Conservation (phyloP, 1,140 invertebrate genomes). For the Melipona quadrifasciata region DNA sequence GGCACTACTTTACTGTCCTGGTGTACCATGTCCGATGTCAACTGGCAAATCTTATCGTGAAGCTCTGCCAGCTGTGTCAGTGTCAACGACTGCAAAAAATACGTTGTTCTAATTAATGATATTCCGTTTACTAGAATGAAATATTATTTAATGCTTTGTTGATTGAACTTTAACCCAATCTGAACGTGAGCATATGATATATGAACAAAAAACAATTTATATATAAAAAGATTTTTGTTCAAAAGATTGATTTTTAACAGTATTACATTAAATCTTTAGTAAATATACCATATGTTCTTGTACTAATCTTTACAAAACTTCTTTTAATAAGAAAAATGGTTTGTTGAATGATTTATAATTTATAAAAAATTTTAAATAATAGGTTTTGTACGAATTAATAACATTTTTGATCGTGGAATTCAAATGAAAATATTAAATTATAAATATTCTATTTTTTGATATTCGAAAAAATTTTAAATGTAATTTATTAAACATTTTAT, state of each 20-base stretch:
- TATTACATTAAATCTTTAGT: too few relatives aligned
- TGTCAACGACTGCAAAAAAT: conserved; percentile 66
- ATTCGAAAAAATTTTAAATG: neutral
- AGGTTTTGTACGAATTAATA: neutral
- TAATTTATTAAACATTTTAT: neutral
- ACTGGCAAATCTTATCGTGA: conserved; percentile 72
- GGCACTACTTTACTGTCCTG: conserved; percentile 45
- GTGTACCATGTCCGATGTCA: conserved; percentile 69
- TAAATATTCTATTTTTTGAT: neutral
- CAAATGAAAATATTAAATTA: neutral
- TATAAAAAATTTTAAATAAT: too few relatives aligned
- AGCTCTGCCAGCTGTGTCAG: conserved; percentile 74
- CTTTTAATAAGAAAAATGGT: too few relatives aligned
- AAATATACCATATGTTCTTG: too few relatives aligned
- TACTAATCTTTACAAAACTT: too few relatives aligned
- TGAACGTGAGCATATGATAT: too few relatives aligned
- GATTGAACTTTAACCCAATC: too few relatives aligned
- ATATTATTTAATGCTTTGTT: too few relatives aligned
- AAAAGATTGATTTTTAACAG: too few relatives aligned
- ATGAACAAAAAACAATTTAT: too few relatives aligned
- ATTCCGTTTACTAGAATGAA: neutral
- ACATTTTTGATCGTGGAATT: neutral
- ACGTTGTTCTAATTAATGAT: neutral
- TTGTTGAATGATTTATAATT: too few relatives aligned
- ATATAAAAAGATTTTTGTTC: too few relatives aligned